phyloP scores from a whole-genome alignment of 2,113 vertebrate species.

The Festucalex cinctus region DNA sequence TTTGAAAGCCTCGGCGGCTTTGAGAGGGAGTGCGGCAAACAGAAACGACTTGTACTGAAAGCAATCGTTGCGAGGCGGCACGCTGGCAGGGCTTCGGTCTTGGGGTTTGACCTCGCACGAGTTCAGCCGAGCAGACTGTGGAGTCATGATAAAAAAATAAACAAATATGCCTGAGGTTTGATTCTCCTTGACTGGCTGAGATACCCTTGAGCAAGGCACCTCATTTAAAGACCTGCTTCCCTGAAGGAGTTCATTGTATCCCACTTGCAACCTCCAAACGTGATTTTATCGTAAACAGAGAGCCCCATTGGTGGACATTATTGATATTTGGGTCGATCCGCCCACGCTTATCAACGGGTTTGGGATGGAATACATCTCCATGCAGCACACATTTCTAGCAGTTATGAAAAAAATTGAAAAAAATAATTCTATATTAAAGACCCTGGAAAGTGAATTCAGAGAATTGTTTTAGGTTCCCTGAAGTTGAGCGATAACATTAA shows the following conservation, averaged over 20 bases:
- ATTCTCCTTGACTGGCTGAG: neutral
- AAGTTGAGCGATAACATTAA: too few species aligned
- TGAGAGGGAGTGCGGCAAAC: slow-evolving; percentile 36
- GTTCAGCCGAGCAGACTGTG: neutral
- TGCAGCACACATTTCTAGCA: neutral
- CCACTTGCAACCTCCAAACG: too few species aligned
- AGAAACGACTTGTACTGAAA: slow-evolving; percentile 56
- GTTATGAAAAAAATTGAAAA: neutral
- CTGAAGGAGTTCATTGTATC: neutral
- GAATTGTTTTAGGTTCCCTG: too few species aligned
- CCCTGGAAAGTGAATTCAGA: too few species aligned
- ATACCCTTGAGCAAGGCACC: neutral
- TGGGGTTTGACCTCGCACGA: neutral
- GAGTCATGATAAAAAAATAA: neutral
- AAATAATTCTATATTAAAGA: too few species aligned
- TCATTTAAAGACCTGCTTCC: neutral
- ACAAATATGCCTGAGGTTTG: neutral
- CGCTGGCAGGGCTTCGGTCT: slow-evolving; percentile 22
- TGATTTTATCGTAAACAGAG: neutral
- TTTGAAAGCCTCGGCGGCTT: slow-evolving; percentile 57
- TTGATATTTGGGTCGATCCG: neutral
- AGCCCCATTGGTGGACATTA: neutral
- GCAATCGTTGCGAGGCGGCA: slow-evolving; percentile 45
- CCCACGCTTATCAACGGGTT: neutral
- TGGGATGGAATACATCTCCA: neutral